A percentile compares a stretch with the other conserved stretches of the same genome.
Conservation (phyloP, 2,888 invertebrate species). For the Mechanitis mazaeus region DNA sequence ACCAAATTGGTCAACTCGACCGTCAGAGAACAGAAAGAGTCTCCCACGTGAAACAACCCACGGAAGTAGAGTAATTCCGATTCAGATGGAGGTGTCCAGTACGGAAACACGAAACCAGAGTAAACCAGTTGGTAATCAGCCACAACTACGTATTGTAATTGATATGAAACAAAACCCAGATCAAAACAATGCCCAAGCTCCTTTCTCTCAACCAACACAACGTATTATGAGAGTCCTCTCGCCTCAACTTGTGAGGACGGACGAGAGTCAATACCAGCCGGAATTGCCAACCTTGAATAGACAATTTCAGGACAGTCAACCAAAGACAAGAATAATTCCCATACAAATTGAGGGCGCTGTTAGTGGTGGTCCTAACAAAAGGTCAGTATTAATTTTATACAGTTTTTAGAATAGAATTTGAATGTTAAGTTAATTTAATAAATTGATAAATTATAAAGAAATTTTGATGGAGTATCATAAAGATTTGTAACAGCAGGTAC, state of each 20-base stretch:
- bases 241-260: constrained; percentile 71
- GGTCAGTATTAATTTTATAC: constrained; percentile 40
- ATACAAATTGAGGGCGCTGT: constrained; percentile 75
- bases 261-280: constrained; percentile 54
- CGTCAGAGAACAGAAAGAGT: constrained; percentile 67
- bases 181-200: constrained; percentile 38
- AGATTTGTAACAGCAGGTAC: constrained; percentile 7
- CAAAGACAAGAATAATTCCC: constrained; percentile 78
- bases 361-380: constrained; percentile 59
- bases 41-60: constrained; percentile 56
- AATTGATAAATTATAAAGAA: constrained; percentile 7
- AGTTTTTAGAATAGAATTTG: background rate
- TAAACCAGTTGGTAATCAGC: constrained; percentile 50
- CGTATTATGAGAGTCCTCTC: constrained; percentile 72
- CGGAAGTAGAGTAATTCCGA: constrained; percentile 78
- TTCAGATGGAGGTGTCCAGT: constrained; percentile 78
- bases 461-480: constrained; percentile 4
- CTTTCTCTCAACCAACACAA: constrained; percentile 69
- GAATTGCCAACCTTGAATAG: constrained; percentile 62
- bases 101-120: constrained; percentile 53
- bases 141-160: constrained; percentile 66
- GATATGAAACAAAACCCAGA: constrained; percentile 60
- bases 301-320: constrained; percentile 54
- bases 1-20: constrained; percentile 67
- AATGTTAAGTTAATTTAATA: background rate